phyloP scores from a whole-genome alignment of 2,113 vertebrate genomes.

The Tachuris rubrigastra region DNA sequence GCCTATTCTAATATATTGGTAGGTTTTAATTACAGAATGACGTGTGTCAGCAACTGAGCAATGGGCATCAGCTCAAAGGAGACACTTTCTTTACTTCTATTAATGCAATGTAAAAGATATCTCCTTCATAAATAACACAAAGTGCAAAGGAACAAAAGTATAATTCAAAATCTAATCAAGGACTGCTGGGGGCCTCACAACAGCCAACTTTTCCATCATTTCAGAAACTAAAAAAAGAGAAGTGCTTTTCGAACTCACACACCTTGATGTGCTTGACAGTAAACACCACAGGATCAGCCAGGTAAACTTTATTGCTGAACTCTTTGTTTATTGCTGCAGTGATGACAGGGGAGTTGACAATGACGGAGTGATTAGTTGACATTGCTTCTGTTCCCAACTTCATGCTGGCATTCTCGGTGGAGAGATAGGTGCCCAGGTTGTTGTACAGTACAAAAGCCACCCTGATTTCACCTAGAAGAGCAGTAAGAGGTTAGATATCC shows the following conservation, averaged over 20 bases:
- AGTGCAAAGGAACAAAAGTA: constrained; percentile 11
- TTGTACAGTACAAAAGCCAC: constrained; percentile 97
- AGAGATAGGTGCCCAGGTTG: constrained; percentile 92
- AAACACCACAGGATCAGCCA: constrained; percentile 95
- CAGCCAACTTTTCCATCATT: neutral
- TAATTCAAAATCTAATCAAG: constrained; percentile 55
- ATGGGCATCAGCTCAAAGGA: constrained; percentile 13
- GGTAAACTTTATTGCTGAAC: constrained; percentile 93
- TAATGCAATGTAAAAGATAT: neutral
- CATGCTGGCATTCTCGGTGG: constrained; percentile 97
- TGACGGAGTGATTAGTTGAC: constrained; percentile 94
- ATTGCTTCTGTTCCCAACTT: constrained; percentile 91
- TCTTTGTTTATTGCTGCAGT: constrained; percentile 98
- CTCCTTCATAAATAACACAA: constrained; percentile 36
- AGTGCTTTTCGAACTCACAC: neutral
- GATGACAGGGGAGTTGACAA: constrained; percentile 95
- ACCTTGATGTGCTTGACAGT: constrained; percentile 96
- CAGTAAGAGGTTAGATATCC: neutral
- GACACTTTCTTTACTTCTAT: constrained; percentile 1
- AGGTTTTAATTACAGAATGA: constrained; percentile 56
- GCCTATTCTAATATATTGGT: constrained; percentile 22
- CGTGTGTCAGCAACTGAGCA: constrained; percentile 27
- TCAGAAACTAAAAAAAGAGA: neutral
- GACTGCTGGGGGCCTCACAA: neutral
- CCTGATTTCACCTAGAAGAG: constrained; percentile 89